phyloP scores from a whole-genome alignment of 2,797 vertebrate species.

The Eulemur coronatus region DNA sequence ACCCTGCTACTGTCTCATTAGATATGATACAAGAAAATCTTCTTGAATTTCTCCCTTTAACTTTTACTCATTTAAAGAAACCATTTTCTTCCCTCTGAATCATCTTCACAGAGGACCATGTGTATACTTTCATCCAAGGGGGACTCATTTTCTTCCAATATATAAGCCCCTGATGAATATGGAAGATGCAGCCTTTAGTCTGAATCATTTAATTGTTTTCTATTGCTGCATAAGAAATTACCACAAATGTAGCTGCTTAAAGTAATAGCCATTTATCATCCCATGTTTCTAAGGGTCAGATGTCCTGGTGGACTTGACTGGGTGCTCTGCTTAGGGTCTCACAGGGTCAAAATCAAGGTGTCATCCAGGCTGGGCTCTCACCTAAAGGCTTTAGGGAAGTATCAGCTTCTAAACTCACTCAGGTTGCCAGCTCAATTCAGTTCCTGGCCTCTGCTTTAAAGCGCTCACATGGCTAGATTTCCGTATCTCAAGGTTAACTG shows the following conservation, averaged over 20 bases:
- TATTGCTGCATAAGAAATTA: background rate
- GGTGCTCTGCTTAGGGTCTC: background rate
- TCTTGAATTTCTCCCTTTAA: background rate
- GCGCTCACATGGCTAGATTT: background rate
- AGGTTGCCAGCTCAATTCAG: background rate
- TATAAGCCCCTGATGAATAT: background rate
- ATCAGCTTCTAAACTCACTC: background rate
- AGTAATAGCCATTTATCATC: background rate
- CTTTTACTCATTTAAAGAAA: background rate
- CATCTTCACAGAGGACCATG: background rate
- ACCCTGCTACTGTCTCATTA: background rate
- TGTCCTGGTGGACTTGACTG: background rate
- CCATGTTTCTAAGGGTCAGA: background rate
- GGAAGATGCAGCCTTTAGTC: background rate
- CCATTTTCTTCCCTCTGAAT: background rate
- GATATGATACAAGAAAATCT: background rate
- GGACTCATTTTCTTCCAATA: background rate
- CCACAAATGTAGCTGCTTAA: background rate
- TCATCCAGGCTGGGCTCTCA: background rate
- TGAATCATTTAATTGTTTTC: background rate
- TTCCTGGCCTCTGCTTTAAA: background rate
- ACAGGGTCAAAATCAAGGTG: background rate
- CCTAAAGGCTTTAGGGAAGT: background rate
- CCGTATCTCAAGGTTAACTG: background rate
- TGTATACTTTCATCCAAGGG: background rate